Conservation (phyloP, 2,888 invertebrate genomes). For the Temnothorax unifasciatus region DNA sequence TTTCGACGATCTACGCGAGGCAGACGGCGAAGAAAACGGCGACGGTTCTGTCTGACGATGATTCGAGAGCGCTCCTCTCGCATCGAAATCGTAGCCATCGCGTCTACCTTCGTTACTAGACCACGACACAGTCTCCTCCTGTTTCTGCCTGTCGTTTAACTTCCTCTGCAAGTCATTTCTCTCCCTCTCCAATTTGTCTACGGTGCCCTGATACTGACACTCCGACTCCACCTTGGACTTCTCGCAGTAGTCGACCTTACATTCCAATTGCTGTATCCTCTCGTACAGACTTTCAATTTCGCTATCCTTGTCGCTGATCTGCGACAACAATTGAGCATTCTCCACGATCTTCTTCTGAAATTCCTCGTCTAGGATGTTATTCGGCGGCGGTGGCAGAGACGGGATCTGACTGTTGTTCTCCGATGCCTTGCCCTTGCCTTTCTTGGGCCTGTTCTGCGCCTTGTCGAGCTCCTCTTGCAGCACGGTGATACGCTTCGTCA, state of each 20-base stretch:
- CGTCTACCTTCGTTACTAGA: conserved; percentile 82
- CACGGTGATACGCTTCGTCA: conserved; percentile 96
- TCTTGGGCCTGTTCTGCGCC: conserved; percentile 87
- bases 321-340: conserved; percentile 94
- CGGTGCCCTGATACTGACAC: conserved; percentile 88
- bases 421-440: conserved; percentile 85
- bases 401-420: conserved; percentile 79
- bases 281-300: conserved; percentile 91
- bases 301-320: conserved; percentile 93
- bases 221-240: conserved; percentile 86
- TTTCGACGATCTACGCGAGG: conserved; percentile 83
- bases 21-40: conserved; percentile 83
- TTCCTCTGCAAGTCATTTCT: conserved; percentile 86
- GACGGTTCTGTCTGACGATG: conserved; percentile 81
- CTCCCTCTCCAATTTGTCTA: conserved; percentile 88
- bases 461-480: conserved; percentile 95
- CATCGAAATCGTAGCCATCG: conserved; percentile 80
- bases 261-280: conserved; percentile 90
- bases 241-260: conserved; percentile 89
- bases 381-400: conserved; percentile 78
- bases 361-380: conserved; percentile 93
- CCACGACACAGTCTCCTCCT: conserved; percentile 84
- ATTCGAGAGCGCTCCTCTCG: conserved; percentile 77
- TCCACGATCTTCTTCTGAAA: conserved; percentile 96
- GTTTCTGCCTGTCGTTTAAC: conserved; percentile 81